Base-by-base conservation (phyloP, 2,797 vertebrate species). In the Gorsachius magnificus region DNA sequence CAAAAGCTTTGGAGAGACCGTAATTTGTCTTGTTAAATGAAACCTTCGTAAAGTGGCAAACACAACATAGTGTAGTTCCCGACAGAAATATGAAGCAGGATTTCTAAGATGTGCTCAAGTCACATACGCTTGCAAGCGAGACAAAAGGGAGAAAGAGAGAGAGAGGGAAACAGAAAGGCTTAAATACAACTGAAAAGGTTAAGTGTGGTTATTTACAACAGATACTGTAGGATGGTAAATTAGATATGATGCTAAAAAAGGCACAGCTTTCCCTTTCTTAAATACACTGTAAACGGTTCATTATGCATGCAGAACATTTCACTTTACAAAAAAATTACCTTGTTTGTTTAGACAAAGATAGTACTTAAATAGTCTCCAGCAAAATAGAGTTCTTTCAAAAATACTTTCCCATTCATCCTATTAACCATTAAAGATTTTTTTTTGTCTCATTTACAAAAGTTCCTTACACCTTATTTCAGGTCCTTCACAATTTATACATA, bases 301-400 rank as follows among this genome's bases (percentile, higher is more conserved):
- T 99, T 99, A 99, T 98, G 99, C 99, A 99, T 99, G 99, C 99
- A 99, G 99, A 99, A 99, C 99, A 98, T 99, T 99, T 99, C 98
- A 99, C 99, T 99, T 99, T 99, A 99, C 99, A 99, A 99, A 99
- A 99, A 99, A 98, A 97, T 97, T 98, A 98, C 98, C 97, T 98
- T 98, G 98, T 98, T 98, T 98, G 98, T 98, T 99, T 99, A 99
- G 99, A 99, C 99, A 99, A 99, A 99, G 98, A 98, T 98, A 98
- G 99, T 99, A 99, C 98, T 99, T 99, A 99, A 99, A 99, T 99
- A 99, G 99, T 99, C 99, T 99, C 99, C 99, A 99, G 99, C 99
- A 99, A 99, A 99, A 99, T 99, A 99, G 99, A 99, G 99, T 99
- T 99, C 99, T 99, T 99, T 99, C 99, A 99, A 99, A 99, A 99